Conservation (phyloP, 37 sponge, comb jelly and placozoan genomes). For the Oscarella lobularis region DNA sequence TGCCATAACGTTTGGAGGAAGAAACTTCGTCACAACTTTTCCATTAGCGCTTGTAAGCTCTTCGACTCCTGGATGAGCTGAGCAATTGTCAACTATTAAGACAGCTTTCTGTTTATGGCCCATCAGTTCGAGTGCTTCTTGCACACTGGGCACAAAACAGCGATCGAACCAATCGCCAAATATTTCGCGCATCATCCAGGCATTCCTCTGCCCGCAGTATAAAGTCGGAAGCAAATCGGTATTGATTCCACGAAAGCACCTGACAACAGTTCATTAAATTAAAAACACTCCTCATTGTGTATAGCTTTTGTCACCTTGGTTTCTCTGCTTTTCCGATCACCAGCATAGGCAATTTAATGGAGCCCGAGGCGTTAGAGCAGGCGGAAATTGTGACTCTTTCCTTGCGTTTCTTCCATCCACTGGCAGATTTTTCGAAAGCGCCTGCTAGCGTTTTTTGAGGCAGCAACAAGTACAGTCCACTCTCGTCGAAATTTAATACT, state of each 20-base stretch:
- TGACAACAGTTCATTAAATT: too few species aligned
- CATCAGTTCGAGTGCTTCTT: slow-evolving; percentile 5
- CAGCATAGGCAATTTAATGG: slow-evolving; percentile 5
- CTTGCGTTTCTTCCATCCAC: slow-evolving; percentile 17
- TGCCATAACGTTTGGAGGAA: slow-evolving; percentile 57
- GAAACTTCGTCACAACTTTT: slow-evolving; percentile 24
- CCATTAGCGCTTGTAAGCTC: slow-evolving; percentile 27
- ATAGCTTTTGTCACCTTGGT: too few species aligned
- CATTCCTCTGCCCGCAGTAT: slow-evolving; percentile 45
- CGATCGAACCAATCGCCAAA: slow-evolving; percentile 55
- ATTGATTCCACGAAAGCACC: slow-evolving; percentile 31
- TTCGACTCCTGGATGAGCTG: slow-evolving; percentile 42
- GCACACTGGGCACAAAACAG: slow-evolving; percentile 35
- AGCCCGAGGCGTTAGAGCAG: slow-evolving; percentile 12
- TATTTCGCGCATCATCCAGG: slow-evolving; percentile 40
- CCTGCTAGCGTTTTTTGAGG: slow-evolving; percentile 15
- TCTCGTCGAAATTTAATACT: slow-evolving; percentile 64
- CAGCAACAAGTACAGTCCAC: slow-evolving; percentile 60
- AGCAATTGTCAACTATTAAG: slow-evolving; percentile 41
- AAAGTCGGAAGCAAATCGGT: slow-evolving; percentile 25
- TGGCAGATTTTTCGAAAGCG: slow-evolving; percentile 23
- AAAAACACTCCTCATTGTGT: too few species aligned
- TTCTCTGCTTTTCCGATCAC: slow-evolving; percentile 43
- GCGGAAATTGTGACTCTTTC: slow-evolving; percentile 15
- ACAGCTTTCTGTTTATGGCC: slow-evolving; percentile 19